Conservation (phyloP, 2,113 vertebrate species). For the Cinclus cinclus region DNA sequence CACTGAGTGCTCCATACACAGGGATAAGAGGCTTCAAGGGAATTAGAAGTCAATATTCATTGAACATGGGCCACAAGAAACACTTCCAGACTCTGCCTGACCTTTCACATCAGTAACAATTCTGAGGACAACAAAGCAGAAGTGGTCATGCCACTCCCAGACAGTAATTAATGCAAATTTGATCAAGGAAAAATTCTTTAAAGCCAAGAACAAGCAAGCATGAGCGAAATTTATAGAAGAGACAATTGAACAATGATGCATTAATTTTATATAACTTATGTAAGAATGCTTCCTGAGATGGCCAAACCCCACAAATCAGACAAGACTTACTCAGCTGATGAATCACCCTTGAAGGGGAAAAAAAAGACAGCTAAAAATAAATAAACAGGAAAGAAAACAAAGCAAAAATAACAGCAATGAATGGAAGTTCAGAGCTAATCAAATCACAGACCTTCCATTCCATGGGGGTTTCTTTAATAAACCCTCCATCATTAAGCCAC, state of each 20-base stretch:
- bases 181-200: neutral
- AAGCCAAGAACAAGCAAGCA: neutral
- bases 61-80: neutral
- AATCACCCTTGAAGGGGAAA: neutral
- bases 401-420: neutral
- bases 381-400: constrained; percentile 7
- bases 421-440: constrained; percentile 8
- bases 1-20: neutral
- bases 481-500: neutral
- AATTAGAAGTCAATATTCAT: neutral
- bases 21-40: neutral
- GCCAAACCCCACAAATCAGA: constrained; percentile 16
- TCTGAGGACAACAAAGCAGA: neutral
- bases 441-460: neutral
- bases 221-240: neutral
- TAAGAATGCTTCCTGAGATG: constrained; percentile 12
- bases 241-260: constrained; percentile 11
- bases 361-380: constrained; percentile 41
- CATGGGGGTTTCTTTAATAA: neutral
- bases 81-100: neutral
- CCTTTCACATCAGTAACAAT: neutral
- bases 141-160: neutral
- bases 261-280: constrained; percentile 20
- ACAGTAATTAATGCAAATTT: constrained; percentile 25
- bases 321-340: constrained; percentile 23